Evolutionary conservation across 2,797 vertebrate genomes (phyloP).

Genomic region (Moxostoma hubbsi): DNA sequence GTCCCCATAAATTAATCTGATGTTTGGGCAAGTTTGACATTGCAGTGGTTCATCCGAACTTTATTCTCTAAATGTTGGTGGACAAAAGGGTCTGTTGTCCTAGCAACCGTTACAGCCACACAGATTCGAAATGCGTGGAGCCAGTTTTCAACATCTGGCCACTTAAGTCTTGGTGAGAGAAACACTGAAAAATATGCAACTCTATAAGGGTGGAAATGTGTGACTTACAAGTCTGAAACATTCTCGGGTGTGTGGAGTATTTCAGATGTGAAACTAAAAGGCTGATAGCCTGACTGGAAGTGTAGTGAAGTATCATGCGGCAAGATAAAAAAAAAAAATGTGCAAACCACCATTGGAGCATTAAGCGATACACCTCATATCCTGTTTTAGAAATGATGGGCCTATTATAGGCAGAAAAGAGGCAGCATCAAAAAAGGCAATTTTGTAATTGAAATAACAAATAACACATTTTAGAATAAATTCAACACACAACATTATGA

Average conservation of each 20-base stretch:
- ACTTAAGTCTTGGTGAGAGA: not conserved
- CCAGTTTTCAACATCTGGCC: constrained; percentile 52
- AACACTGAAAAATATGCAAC: constrained; percentile 61
- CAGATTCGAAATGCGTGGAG: constrained; percentile 73
- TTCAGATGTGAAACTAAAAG: constrained; percentile 70
- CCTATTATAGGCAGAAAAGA: constrained; percentile 70
- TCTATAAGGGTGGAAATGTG: constrained; percentile 76
- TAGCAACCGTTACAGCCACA: constrained; percentile 53
- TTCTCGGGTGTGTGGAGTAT: constrained; percentile 44
- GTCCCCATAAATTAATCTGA: constrained; percentile 9
- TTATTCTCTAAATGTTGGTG: constrained; percentile 38
- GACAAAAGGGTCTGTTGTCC: constrained; percentile 47
- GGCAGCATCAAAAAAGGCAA: constrained; percentile 59
- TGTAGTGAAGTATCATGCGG: constrained; percentile 29
- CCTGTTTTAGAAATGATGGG: constrained; percentile 70
- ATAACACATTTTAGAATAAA: constrained; percentile 35
- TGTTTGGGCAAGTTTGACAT: constrained; percentile 49
- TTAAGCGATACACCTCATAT: constrained; percentile 38
- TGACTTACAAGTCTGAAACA: constrained; percentile 69
- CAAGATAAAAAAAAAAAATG: constrained; percentile 30
- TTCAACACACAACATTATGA: constrained; percentile 48
- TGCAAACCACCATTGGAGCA: constrained; percentile 42
- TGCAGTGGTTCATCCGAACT: constrained; percentile 53
- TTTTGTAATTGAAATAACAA: constrained; percentile 51
- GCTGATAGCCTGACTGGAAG: constrained; percentile 60